phyloP scores from a whole-genome alignment of 1,140 invertebrate species.

The Diorhabda elongata region DNA sequence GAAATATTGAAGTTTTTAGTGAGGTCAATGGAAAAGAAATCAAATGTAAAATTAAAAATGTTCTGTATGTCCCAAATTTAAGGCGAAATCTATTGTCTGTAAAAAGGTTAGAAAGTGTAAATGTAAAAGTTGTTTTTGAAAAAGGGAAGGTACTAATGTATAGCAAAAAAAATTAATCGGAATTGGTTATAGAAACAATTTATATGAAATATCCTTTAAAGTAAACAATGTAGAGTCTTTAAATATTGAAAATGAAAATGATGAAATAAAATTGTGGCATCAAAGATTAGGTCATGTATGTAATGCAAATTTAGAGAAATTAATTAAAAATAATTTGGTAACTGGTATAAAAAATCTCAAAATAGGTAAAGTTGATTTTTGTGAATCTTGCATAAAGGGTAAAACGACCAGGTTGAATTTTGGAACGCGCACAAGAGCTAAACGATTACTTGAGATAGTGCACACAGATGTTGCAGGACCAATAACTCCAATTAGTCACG shows the following conservation, averaged over 20 bases:
- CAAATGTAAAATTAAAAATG: not conserved
- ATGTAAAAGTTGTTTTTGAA: not conserved
- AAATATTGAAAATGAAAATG: not conserved
- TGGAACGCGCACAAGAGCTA: constrained; percentile 25
- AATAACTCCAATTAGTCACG: constrained; percentile 34
- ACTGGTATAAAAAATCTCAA: constrained; percentile 7
- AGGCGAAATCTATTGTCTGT: not conserved
- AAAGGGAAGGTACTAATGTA: not conserved
- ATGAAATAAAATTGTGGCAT: constrained; percentile 17
- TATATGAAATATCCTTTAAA: too few species aligned
- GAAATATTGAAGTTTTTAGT: not conserved
- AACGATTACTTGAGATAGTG: constrained; percentile 18
- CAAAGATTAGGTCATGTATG: constrained; percentile 25
- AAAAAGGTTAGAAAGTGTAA: not conserved
- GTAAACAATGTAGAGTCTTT: not conserved
- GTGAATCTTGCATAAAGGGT: constrained; percentile 32
- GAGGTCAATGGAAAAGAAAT: not conserved
- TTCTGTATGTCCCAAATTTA: not conserved
- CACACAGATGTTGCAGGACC: not conserved
- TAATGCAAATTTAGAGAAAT: constrained; percentile 16
- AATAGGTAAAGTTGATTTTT: constrained; percentile 22
- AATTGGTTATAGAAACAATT: too few species aligned
- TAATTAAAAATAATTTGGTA: constrained; percentile 11
- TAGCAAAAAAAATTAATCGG: not conserved
- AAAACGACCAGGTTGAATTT: constrained; percentile 36